Evolutionary conservation across 2,113 vertebrate genomes (phyloP).

Genomic region (Scomber japonicus): DNA sequence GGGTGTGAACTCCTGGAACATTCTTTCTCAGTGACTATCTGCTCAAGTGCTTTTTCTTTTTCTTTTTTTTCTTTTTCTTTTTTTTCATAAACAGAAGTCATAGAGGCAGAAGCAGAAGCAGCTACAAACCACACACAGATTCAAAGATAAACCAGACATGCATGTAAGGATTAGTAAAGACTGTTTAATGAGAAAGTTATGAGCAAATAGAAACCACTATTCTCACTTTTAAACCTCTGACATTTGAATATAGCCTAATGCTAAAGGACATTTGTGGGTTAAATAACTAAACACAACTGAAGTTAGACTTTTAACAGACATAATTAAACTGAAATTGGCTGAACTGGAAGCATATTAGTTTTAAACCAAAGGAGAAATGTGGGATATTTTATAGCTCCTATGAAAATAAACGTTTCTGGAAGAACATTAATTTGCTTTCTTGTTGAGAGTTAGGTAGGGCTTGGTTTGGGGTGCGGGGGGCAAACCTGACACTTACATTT

Average conservation of each 20-base stretch:
- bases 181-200: neutral
- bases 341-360: neutral
- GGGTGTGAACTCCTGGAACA: slow-evolving; percentile 57
- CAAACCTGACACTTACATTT: too few species aligned
- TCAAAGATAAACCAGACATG: neutral
- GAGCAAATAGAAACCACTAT: too few species aligned
- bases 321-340: neutral
- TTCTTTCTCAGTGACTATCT: slow-evolving; percentile 50
- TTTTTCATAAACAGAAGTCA: neutral
- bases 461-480: too few species aligned
- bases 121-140: neutral
- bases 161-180: neutral
- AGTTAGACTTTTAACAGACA: too few species aligned
- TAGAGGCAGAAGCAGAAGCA: neutral
- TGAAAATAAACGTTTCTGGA: too few species aligned
- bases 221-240: too few species aligned
- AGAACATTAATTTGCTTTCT: too few species aligned
- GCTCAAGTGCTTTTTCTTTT: neutral
- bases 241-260: too few species aligned
- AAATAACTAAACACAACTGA: too few species aligned
- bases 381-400: neutral
- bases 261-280: too few species aligned
- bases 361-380: neutral
- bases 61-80: too few species aligned
- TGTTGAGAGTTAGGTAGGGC: too few species aligned